A percentile compares a stretch with the other conserved stretches of the same genome.
phyloP scores from a whole-genome alignment of 30 jellyfish, hydroid and myxozoan genomes.

The Clytia hemisphaerica region DNA sequence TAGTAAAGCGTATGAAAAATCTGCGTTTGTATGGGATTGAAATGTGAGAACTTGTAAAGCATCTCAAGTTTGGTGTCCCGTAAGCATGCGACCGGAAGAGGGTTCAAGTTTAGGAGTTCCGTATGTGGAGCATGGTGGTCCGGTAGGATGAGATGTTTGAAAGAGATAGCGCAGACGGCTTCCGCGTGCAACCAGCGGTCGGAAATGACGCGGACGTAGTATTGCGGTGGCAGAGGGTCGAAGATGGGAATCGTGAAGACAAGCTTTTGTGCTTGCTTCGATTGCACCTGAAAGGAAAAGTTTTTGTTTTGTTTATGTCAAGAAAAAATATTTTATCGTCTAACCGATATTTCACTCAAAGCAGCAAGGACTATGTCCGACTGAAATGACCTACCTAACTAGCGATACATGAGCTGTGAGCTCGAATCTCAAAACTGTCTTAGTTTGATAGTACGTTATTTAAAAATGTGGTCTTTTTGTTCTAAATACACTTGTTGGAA shows the following conservation, averaged over 20 bases:
- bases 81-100: constrained; percentile 81
- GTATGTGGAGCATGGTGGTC: constrained; percentile 97
- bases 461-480: no score
- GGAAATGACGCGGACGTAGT: constrained; percentile 85
- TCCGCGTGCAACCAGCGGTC: constrained; percentile 98
- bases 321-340: no score
- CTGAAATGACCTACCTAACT: no score
- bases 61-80: constrained; percentile 59
- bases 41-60: constrained; percentile 70
- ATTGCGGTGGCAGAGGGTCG: constrained; percentile 98
- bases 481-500: no score
- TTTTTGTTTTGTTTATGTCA: no score
- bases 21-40: constrained; percentile 99
- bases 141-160: constrained; percentile 90
- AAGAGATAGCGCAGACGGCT: constrained; percentile 85
- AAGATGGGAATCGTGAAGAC: constrained; percentile 94
- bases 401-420: no score
- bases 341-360: no score
- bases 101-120: constrained; percentile 84
- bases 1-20: constrained; percentile 89
- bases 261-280: constrained; percentile 71
- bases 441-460: no score
- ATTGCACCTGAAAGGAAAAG: constrained; percentile 54
- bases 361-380: no score
- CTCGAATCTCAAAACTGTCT: no score